Evolutionary conservation across 2,797 vertebrate species (phyloP), one percentile per base, ranked within the genome.

Genomic region (Astyanax mexicanus): DNA sequence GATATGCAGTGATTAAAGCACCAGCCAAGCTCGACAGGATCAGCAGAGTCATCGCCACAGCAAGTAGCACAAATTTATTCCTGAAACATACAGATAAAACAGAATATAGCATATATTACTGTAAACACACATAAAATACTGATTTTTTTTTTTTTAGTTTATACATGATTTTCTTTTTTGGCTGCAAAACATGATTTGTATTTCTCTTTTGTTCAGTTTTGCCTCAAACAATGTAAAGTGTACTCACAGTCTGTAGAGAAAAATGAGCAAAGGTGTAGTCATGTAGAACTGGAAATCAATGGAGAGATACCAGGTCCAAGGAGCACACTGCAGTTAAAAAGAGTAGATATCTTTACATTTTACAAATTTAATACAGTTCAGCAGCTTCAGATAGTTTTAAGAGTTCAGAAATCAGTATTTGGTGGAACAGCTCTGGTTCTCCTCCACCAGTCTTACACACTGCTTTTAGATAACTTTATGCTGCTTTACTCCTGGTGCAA

Each of bases 281-380:
- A 90, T 86, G 13, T 95, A 94, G 83, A 95, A 95, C 81, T 96
- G 95, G 85, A 96, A 95, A 85, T 96, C 96, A 9, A 89, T 84
- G 77, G 95, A 94, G 37, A 96, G 92, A 82, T 96, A 96, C 95
- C 96, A 96, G 0, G 94, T 93, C 95, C 95, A 96, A 27, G 94
- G 94, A 4, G 88, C 92, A 84, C 95, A 97, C 95, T 96, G 84
- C 57, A 70, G 83, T 88, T 66, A 80, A 75, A 74, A 40, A 72
- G 8, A 76, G 19, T 52, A 4, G 2, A 25, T 3, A 6, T 49
- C 8, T 21, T 11, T 11, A 11, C n/a, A n/a, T n/a, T n/a, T n/a
- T n/a, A n/a, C n/a, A n/a, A n/a, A n/a, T n/a, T 42, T 11, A 42
- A 9, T 37, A 40, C 38, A 40, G 38, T 40, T 7, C 2, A 12